phyloP scores from a whole-genome alignment of 2,888 invertebrate genomes.

The Harmothoe impar region DNA sequence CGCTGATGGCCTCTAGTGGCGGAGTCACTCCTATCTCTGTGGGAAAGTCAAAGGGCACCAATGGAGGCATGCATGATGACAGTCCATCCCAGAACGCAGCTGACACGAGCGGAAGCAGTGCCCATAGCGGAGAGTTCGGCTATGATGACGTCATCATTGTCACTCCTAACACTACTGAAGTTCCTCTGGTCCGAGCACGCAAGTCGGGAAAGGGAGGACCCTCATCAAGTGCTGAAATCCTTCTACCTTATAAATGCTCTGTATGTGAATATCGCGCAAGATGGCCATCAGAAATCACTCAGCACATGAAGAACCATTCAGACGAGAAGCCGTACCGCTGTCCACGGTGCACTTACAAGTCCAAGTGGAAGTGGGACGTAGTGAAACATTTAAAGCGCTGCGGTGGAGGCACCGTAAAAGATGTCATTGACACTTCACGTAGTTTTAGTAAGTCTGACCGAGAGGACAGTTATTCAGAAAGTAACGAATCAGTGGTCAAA shows the following conservation, averaged over 20 bases:
- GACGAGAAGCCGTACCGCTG: slow-evolving; percentile 83
- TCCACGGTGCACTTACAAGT: slow-evolving; percentile 82
- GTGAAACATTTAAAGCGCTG: slow-evolving; percentile 83
- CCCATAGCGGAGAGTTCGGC: slow-evolving; percentile 45
- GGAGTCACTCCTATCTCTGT: slow-evolving; percentile 1
- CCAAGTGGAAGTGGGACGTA: slow-evolving; percentile 84
- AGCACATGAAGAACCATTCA: slow-evolving; percentile 84
- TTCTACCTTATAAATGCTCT: slow-evolving; percentile 81
- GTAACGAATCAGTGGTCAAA: slow-evolving; percentile 47
- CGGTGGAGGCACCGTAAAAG: slow-evolving; percentile 81
- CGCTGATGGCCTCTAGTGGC: slow-evolving; percentile 42
- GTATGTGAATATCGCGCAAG: slow-evolving; percentile 82
- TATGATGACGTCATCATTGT: slow-evolving; percentile 45
- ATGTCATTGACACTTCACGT: slow-evolving; percentile 81
- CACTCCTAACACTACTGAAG: slow-evolving; percentile 41
- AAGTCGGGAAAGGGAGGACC: slow-evolving; percentile 54
- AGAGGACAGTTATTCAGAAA: neutral
- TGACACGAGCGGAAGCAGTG: slow-evolving; percentile 51
- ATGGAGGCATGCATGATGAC: neutral
- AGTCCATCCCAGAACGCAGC: slow-evolving; percentile 19
- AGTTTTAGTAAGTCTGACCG: neutral
- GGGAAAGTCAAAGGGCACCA: neutral
- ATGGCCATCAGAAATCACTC: slow-evolving; percentile 83
- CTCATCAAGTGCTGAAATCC: slow-evolving; percentile 70
- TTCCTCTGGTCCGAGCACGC: slow-evolving; percentile 25